phyloP scores from a whole-genome alignment of 2,113 vertebrate genomes.

The Sceloporus undulatus region DNA sequence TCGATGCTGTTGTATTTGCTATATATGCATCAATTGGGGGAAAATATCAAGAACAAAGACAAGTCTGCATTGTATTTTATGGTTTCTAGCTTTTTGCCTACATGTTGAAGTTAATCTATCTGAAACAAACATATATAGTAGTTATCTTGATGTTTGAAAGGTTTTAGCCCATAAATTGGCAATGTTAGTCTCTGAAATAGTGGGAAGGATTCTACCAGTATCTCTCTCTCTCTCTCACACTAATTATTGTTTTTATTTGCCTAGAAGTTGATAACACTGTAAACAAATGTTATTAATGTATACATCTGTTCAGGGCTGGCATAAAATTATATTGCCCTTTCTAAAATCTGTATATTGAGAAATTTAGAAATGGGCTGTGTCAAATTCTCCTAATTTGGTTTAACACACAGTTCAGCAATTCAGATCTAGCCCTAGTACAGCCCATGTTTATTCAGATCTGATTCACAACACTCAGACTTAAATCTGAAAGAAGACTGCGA shows the following conservation, averaged over 20 bases:
- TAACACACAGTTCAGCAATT: too few species aligned
- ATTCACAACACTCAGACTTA: too few species aligned
- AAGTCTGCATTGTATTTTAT: neutral
- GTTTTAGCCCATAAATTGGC: neutral
- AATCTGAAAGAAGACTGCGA: too few species aligned
- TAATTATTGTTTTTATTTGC: neutral
- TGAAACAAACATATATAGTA: neutral
- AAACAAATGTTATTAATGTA: neutral
- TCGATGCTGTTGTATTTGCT: too few species aligned
- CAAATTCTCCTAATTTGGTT: too few species aligned
- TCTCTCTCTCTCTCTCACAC: too few species aligned
- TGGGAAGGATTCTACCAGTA: too few species aligned
- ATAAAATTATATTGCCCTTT: neutral
- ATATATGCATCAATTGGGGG: neutral
- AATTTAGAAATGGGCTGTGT: neutral
- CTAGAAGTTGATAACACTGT: neutral
- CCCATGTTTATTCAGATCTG: too few species aligned
- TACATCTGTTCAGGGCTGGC: neutral
- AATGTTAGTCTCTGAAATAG: neutral
- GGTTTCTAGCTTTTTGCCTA: neutral
- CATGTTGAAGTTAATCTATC: too few species aligned
- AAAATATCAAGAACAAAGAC: neutral
- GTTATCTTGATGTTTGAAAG: neutral
- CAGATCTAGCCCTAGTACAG: too few species aligned
- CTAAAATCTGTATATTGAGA: neutral